These are phyloP conservation scores for Buceros bicornis DNA, from an alignment of 2,797 vertebrate species.

Conservation along the genomic window DNA sequence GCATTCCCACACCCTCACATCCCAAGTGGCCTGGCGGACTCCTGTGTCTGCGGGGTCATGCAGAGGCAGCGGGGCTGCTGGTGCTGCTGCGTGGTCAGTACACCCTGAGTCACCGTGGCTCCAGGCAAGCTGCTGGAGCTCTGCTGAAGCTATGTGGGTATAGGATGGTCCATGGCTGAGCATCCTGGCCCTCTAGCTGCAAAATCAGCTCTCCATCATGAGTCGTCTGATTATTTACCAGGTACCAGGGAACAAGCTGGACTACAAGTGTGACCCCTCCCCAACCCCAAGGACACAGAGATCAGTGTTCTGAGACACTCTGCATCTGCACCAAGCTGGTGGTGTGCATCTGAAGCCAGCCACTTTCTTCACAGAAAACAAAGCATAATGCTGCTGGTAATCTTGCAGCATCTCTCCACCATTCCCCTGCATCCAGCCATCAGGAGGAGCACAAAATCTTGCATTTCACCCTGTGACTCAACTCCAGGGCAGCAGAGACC, in stretches of 20 bases:
- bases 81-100: not conserved
- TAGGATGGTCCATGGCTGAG: not conserved
- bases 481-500: not conserved
- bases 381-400: not conserved
- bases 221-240: conserved; percentile 9
- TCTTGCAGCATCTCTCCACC: not conserved
- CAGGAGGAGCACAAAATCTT: not conserved
- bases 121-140: not conserved
- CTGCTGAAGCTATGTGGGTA: not conserved
- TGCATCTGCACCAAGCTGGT: not conserved
- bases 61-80: fast-evolving
- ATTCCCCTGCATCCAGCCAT: not conserved
- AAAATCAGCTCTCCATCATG: not conserved
- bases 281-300: not conserved
- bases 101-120: not conserved
- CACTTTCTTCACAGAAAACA: not conserved
- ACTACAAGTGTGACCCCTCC: not conserved
- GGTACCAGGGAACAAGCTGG: not conserved
- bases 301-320: not conserved
- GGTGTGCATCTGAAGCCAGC: not conserved
- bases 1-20: not conserved
- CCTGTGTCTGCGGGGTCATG: not conserved
- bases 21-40: fast-evolving
- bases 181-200: not conserved
- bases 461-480: not conserved